Evolutionary conservation across 35 echinoderm and acorn worm genomes (phyloP), one percentile per base, ranked within the genome.

Genomic region (Ophioderma brevispina): DNA sequence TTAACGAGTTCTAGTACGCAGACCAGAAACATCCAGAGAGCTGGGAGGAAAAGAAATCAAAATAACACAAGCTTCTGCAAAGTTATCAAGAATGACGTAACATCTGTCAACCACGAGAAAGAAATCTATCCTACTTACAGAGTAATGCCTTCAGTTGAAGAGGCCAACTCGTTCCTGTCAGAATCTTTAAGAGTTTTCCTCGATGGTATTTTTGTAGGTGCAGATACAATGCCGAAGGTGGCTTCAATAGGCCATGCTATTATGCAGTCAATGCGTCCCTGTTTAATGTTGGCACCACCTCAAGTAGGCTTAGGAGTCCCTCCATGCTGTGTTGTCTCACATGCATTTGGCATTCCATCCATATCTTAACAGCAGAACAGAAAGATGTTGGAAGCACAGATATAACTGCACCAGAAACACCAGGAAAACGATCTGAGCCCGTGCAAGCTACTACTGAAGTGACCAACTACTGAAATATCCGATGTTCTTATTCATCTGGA

Each of bases 211-310:
- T 90, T 94, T 75, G 75, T 81, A 6, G 75, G 92, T 39, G 82
- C 52, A 81, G 36, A 94, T 32, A 55, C 32, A 37, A 41, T 79
- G 32, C 39, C 80, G 17, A 90, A 94, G 43, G 39, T 70, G 36
- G 92, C 92, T 11, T 81, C 91, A 1, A 82, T 93, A 0, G 92
- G 92, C 23, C 87, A 94, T 81, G 92, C 92, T 46, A 81, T 94
- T 0, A 46, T 94, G 40, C 87, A n/a, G n/a, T n/a, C n/a, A n/a
- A n/a, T n/a, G n/a, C n/a, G n/a, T n/a, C n/a, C n/a, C n/a, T n/a
- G n/a, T 78, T 39, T 81, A 0, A 46, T 90, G 49, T 38, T 94
- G 13, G 87, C 87, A 0, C 92, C 92, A n/a, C n/a, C 87, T 13
- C 92, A 90, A 37, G 8, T 94, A 64, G 92, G 83, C 39, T 46